Evolutionary conservation across 2,888 invertebrate species (phyloP), one percentile per base, ranked within the genome.

Genomic region (Melolontha melolontha): DNA sequence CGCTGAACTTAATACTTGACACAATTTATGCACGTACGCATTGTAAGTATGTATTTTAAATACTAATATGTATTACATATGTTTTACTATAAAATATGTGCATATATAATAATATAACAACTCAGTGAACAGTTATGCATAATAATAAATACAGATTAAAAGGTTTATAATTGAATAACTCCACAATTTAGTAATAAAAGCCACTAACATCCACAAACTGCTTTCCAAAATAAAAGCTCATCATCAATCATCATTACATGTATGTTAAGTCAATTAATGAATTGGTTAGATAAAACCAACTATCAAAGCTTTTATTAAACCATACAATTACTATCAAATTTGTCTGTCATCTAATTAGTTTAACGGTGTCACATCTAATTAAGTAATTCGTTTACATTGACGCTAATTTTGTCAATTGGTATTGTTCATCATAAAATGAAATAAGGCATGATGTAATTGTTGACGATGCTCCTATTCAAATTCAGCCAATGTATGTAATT

Each of bases 171-270:
- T 5, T 34, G 1, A 34, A 34, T 34, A 34, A 34, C 2, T 34
- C 10, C 34, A 34, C 10, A 34, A 12, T 52, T 52, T 52, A 52
- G 29, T 7, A 29, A 34, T 34, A 34, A 6, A 34, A 34, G 34
- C 10, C 34, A 34, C 6, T 12, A 27, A 52, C 12, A 5, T 11
- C n/a, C 4, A 29, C 5, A 17, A 12, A 49, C 22, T 12, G 11
- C 11, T 34, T 12, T 52, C 51, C 34, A 22, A 11, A 12, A 27
- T 11, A 27, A n/a, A 27, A 12, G 12, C 5, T 12, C 51, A 10
- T 34, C 51, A 52, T 52, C 51, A 52, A 52, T 52, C 51, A 52
- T 52, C n/a, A 34, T 52, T 52, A 52, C 22, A 12, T 14, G 11
- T 52, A 34, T 34, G 51, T 52, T 52, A 12, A n/a, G 51, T 14